Evolutionary conservation across 2,888 invertebrate species (phyloP).

Genomic region (Tanypteryx hageni): DNA sequence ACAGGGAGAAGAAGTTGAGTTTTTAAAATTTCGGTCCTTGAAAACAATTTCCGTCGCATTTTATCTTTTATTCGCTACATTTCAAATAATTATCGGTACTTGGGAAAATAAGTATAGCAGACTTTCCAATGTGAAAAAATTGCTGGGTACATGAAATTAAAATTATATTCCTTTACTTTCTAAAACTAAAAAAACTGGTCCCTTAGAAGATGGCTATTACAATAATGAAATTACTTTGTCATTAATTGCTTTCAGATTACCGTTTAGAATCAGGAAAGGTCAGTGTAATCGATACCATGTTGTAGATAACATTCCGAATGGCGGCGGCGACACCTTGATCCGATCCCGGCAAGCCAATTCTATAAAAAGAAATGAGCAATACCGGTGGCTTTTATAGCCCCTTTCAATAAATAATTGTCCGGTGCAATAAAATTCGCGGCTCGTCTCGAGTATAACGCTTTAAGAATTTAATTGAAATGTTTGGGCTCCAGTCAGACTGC

Average conservation of each 20-base stretch:
- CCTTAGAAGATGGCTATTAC: too few relatives aligned
- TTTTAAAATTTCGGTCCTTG: too few relatives aligned
- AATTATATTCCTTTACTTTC: too few relatives aligned
- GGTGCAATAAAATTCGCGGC: conserved; percentile 7
- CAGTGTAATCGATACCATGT: neutral
- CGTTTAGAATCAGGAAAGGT: neutral
- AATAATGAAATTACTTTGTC: too few relatives aligned
- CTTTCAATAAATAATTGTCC: conserved; percentile 26
- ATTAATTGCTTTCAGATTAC: neutral
- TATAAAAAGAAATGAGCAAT: neutral
- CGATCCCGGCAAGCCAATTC: neutral
- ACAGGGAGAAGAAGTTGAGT: too few relatives aligned
- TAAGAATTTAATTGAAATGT: neutral
- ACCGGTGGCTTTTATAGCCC: neutral
- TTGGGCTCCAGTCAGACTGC: conserved; percentile 7
- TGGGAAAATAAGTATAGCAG: too few relatives aligned
- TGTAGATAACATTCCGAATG: neutral
- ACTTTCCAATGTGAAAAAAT: too few relatives aligned
- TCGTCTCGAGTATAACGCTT: neutral
- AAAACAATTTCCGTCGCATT: too few relatives aligned
- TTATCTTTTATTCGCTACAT: too few relatives aligned
- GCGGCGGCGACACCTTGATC: neutral
- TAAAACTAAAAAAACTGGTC: too few relatives aligned
- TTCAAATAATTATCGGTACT: too few relatives aligned
- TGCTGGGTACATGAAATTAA: too few relatives aligned